Base-by-base conservation (phyloP, 2,113 vertebrate species). In the Forbesichthys papilliferus region DNA sequence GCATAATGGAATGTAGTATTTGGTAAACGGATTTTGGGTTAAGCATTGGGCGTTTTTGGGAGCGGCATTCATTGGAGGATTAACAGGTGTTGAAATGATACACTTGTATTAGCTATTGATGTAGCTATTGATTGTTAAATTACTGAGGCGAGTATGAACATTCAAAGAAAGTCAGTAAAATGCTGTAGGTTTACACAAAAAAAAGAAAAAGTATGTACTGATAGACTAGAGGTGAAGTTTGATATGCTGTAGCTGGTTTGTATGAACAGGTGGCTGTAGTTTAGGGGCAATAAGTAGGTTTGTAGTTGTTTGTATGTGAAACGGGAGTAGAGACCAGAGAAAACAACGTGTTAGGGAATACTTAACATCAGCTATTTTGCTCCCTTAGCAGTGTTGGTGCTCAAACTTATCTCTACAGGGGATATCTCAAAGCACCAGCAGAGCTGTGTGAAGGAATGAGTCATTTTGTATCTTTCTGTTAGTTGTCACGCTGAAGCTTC, bases 391-490 rank as follows among this genome's bases (percentile, higher is more conserved):
- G 49, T 52, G 57, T 55, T 48, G 52, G 12, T 52, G 14, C 56
- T 53, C 36, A 6, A 42, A 8, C 36, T 5, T 8, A 6, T 42
- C 9, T 34, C n/a, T 13, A 73, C 48, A 5, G 64, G 68, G 79
- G 63, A 60, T 14, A 66, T 73, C 64, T 68, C 48, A 9, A 6
- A 51, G 55, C 57, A 58, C 64, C 69, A 34, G 5, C 69, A 34
- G 5, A 63, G 69, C 81, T 71, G 73, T 73, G 80, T 79, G 47
- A 61, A 80, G 66, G 74, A 83, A 85, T 46, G 62, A 76, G 68
- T 58, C 51, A 2, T 33, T 56, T 77, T 62, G 61, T 47, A 53
- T 64, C 70, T 80, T 69, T 62, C 18, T 48, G 58, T 51, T 55
- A 5, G 20, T 58, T n/a, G n/a, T 68, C 59, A 33, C 16, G 57